Percentiles rank a stretch among this genome's conserved stretches.
These are phyloP conservation scores for Colossoma macropomum DNA, from an alignment of 2,113 vertebrate genomes.

Conservation along the genomic window DNA sequence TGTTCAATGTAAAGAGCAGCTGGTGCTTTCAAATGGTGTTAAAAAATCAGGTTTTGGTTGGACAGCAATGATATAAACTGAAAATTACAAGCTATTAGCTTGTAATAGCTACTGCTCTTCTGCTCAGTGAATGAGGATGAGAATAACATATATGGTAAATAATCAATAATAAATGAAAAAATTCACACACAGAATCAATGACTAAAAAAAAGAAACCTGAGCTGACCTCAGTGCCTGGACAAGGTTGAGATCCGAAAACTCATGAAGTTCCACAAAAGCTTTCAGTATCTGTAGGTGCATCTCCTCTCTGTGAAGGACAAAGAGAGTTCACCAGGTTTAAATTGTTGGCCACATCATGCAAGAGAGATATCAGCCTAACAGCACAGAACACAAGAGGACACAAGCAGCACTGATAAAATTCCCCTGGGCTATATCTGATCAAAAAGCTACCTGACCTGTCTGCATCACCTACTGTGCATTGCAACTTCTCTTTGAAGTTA, in stretches of 20 bases:
- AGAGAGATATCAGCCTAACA: background rate
- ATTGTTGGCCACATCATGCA: background rate
- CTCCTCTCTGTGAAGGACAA: conserved; percentile 79
- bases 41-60: too few species aligned
- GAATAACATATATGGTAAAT: too few species aligned
- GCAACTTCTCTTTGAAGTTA: too few species aligned
- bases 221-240: conserved; percentile 93
- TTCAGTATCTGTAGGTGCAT: conserved; percentile 89
- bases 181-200: background rate
- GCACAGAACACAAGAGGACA: background rate
- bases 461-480: too few species aligned
- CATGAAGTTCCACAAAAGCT: conserved; percentile 91
- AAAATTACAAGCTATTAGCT: too few species aligned
- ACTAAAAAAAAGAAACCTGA: background rate
- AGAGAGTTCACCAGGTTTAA: background rate
- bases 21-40: too few species aligned
- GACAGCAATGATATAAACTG: too few species aligned
- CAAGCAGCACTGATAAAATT: background rate
- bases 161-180: background rate
- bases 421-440: background rate
- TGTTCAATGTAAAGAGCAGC: too few species aligned
- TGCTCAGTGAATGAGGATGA: too few species aligned
- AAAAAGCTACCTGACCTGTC: too few species aligned
- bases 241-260: conserved; percentile 91
- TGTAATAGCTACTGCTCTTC: too few species aligned